Evolutionary conservation across 2,113 vertebrate species (phyloP), one percentile per base, ranked within the genome.

Genomic region (Entelurus aequoreus): DNA sequence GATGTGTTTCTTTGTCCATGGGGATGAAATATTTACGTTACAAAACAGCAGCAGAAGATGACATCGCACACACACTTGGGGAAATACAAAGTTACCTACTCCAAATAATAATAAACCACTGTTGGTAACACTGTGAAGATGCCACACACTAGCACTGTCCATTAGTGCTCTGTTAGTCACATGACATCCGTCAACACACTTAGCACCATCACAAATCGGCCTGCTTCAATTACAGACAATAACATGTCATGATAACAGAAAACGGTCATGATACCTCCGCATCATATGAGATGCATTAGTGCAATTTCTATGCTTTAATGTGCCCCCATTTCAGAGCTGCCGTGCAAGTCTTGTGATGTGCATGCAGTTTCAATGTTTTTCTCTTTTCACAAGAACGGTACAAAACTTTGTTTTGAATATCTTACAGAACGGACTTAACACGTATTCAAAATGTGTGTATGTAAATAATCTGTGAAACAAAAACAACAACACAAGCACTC

Each of bases 301-400:
- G 85, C 85, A 85, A 87, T 85, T 68, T 47, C 60, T 70, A 72
- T 79, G 77, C 77, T 69, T 83, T 71, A 49, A 70, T 65, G 60
- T 62, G 65, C 64, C n/a, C 37, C 52, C 63, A 61, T 19, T 57
- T 19, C 66, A 69, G 44, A 78, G 62, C 65, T 62, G 49, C 69
- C 61, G 62, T 74, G 59, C 65, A 63, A 65, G 68, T 40, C 54
- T 57, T 62, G 8, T 64, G 28, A 54, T 70, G 66, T 74, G 62
- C 76, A 77, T 14, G 21, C 52, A 6, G 6, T 16, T 54, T 54
- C n/a, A 10, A 19, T 44, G 19, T 13, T 16, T 56, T 40, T 21
- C 19, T 40, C 16, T 57, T 44, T 11, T 21, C 40, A 42, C 8
- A 9, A 9, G 40, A 8, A 40, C 38, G 6, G 10, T 42, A 9